phyloP scores from a whole-genome alignment of 1,140 invertebrate genomes.

The Ceratosolen fusciceps region DNA sequence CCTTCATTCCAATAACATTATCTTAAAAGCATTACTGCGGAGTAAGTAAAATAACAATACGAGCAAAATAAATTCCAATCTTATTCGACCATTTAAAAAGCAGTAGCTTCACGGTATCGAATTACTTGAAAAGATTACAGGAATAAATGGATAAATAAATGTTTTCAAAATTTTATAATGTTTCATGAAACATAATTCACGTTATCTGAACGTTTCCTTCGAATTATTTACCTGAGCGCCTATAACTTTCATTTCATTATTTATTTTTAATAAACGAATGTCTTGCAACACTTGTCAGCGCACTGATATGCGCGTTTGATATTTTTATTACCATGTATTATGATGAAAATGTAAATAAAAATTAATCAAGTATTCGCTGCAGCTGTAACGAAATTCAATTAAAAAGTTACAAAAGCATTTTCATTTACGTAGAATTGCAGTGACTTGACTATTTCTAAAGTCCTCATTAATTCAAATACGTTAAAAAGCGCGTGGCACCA shows the following conservation, averaged over 20 bases:
- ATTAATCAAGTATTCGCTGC: neutral
- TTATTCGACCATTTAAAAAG: constrained; percentile 1
- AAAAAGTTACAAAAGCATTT: neutral
- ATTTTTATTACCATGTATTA: neutral
- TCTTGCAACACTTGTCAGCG: neutral
- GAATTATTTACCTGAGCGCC: neutral
- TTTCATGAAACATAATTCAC: neutral
- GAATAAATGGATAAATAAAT: constrained; percentile 1
- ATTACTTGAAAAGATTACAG: neutral
- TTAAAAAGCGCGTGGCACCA: neutral
- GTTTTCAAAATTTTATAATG: constrained; percentile 34
- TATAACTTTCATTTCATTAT: neutral
- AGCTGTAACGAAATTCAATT: neutral
- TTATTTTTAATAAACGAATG: neutral
- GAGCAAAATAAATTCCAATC: constrained; percentile 17
- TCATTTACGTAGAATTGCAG: neutral
- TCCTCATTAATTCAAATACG: neutral
- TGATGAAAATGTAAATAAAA: no score
- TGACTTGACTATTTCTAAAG: no score
- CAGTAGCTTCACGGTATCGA: neutral
- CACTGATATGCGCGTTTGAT: neutral
- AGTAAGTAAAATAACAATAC: neutral
- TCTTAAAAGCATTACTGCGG: neutral
- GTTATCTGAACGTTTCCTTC: constrained; percentile 14
- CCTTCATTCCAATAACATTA: neutral